phyloP scores from a whole-genome alignment of 2,113 vertebrate species.

The Strix uralensis region DNA sequence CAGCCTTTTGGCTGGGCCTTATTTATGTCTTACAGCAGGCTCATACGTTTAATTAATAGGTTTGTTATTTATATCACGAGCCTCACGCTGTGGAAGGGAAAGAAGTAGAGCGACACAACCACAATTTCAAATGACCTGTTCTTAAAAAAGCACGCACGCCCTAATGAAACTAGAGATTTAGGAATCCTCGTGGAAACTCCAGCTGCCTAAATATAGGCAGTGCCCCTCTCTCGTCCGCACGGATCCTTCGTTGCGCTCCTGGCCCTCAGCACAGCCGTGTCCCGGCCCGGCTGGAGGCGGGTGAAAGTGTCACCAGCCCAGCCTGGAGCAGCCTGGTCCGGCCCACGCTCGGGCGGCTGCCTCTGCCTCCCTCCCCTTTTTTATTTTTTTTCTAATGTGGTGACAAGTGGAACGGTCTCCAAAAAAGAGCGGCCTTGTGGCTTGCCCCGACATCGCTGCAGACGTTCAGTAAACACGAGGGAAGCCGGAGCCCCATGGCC shows the following conservation, averaged over 20 bases:
- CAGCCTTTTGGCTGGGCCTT: not conserved
- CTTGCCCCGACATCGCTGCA: conserved; percentile 42
- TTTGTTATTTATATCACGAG: conserved; percentile 12
- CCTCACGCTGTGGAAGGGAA: not conserved
- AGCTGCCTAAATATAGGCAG: conserved; percentile 53
- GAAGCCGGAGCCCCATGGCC: not conserved
- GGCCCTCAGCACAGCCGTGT: not conserved
- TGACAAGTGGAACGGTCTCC: conserved; percentile 23
- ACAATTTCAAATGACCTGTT: conserved; percentile 46
- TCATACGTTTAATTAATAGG: not conserved
- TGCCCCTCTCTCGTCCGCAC: not conserved
- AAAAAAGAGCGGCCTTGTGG: conserved; percentile 41
- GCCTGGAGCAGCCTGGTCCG: not conserved
- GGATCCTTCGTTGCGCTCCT: not conserved
- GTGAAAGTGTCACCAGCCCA: not conserved
- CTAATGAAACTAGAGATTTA: conserved; percentile 64
- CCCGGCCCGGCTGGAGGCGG: not conserved
- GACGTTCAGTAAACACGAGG: conserved; percentile 58
- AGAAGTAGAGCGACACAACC: not conserved
- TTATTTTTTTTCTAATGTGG: not conserved
- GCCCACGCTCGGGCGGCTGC: not conserved
- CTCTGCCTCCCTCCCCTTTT: not conserved
- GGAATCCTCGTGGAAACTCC: conserved; percentile 64
- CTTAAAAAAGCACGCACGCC: conserved; percentile 54
- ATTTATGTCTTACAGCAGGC: rapidly evolving